Conservation (phyloP, 2,888 invertebrate genomes). For the Phyllotreta striolata region DNA sequence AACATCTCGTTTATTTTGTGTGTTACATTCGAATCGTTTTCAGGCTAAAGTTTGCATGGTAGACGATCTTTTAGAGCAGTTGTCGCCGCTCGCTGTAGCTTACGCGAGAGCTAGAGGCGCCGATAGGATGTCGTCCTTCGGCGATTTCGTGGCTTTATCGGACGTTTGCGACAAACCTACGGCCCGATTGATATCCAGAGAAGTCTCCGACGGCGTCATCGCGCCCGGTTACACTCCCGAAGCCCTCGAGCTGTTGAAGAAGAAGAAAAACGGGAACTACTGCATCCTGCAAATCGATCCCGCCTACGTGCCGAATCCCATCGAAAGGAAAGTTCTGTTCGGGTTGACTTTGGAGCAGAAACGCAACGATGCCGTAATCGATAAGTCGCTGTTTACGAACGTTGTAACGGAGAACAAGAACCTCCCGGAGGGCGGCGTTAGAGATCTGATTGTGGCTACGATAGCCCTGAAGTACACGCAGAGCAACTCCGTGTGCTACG, state of each 20-base stretch:
- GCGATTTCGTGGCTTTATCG: slow-evolving; percentile 95
- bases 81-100: slow-evolving; percentile 87
- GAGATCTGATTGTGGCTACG: slow-evolving; percentile 94
- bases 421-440: slow-evolving; percentile 76
- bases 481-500: slow-evolving; percentile 98
- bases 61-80: slow-evolving; percentile 75
- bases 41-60: slow-evolving; percentile 94
- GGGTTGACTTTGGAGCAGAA: slow-evolving; percentile 87
- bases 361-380: slow-evolving; percentile 88
- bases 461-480: slow-evolving; percentile 98
- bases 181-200: slow-evolving; percentile 89
- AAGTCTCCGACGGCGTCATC: slow-evolving; percentile 98
- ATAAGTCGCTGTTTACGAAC: slow-evolving; percentile 79
- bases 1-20: slow-evolving; percentile 2
- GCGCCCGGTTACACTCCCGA: slow-evolving; percentile 89
- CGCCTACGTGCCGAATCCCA: slow-evolving; percentile 78
- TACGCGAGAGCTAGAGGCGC: slow-evolving; percentile 97
- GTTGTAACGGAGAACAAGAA: slow-evolving; percentile 76
- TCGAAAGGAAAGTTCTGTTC: slow-evolving; percentile 85
- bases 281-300: slow-evolving; percentile 94
- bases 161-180: slow-evolving; percentile 90
- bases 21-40: slow-evolving; percentile 1
- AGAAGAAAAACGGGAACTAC: slow-evolving; percentile 94
- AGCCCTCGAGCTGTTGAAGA: slow-evolving; percentile 85
- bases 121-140: slow-evolving; percentile 99